Percentiles rank a stretch among this genome's conserved stretches.
Evolutionary conservation across 2,888 invertebrate species (phyloP).

Genomic region (Papilio protenor): DNA sequence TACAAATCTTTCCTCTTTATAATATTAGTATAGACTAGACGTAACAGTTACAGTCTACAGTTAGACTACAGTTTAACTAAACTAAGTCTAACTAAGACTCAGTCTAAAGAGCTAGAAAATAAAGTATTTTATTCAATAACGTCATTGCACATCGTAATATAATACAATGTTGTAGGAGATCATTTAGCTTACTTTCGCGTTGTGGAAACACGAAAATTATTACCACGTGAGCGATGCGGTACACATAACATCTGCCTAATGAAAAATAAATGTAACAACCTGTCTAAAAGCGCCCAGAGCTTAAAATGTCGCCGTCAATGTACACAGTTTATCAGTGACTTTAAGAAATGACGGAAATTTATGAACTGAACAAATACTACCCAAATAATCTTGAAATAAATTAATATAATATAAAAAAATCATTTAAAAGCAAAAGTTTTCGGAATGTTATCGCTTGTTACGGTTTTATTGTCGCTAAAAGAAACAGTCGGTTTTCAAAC

Average conservation of each 20-base stretch:
- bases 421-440: too few relatives aligned
- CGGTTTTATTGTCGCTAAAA: not conserved
- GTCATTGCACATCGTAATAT: not conserved
- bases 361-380: not conserved
- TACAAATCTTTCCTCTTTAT: too few relatives aligned
- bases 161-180: not conserved
- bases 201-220: constrained; percentile 1
- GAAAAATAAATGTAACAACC: constrained; percentile 36
- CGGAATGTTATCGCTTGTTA: too few relatives aligned
- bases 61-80: too few relatives aligned
- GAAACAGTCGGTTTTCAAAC: not conserved
- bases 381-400: too few relatives aligned
- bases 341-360: not conserved
- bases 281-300: not conserved
- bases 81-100: too few relatives aligned
- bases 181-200: not conserved
- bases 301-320: not conserved
- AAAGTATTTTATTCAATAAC: not conserved
- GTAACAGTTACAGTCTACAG: too few relatives aligned
- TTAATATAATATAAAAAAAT: too few relatives aligned
- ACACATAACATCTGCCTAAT: constrained; percentile 40
- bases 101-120: not conserved
- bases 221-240: constrained; percentile 35
- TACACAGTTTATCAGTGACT: not conserved
- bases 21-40: too few relatives aligned